These are phyloP conservation scores for Pungitius pungitius DNA, from an alignment of 2,113 vertebrate species.

Conservation along the genomic window DNA sequence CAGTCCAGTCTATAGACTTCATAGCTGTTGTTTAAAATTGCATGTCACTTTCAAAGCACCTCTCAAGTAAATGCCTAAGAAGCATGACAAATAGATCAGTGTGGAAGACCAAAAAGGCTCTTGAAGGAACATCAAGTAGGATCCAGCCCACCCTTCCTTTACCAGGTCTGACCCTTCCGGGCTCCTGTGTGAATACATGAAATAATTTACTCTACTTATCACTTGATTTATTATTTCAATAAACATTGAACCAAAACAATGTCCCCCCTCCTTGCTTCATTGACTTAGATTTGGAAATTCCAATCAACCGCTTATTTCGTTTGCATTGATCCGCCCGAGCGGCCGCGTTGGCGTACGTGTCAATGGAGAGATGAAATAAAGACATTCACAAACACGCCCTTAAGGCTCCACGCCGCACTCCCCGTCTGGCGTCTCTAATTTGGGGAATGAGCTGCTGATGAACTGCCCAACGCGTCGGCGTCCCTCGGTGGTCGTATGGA, in stretches of 20 bases:
- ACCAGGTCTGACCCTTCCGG: too few species aligned
- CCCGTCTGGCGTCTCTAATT: constrained; percentile 5
- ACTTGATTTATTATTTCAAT: too few species aligned
- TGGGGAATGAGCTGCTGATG: constrained; percentile 28
- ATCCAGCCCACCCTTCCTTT: too few species aligned
- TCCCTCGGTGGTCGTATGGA: constrained; percentile 36
- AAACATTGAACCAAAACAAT: background rate
- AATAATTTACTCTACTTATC: too few species aligned
- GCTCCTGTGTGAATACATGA: background rate
- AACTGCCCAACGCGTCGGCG: constrained; percentile 21
- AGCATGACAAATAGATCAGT: too few species aligned
- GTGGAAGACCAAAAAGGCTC: too few species aligned
- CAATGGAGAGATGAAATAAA: background rate
- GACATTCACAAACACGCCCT: background rate
- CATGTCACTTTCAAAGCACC: too few species aligned
- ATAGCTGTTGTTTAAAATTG: too few species aligned
- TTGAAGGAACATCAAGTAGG: too few species aligned
- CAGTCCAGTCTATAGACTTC: background rate
- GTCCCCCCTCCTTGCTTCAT: background rate
- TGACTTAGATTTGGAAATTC: background rate
- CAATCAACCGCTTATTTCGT: background rate
- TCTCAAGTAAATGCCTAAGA: too few species aligned
- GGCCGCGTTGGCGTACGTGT: too few species aligned
- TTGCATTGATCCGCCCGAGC: background rate
- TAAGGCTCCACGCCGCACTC: background rate